Conservation (phyloP, 2,888 invertebrate genomes). For the Quadroppia sp. region DNA sequence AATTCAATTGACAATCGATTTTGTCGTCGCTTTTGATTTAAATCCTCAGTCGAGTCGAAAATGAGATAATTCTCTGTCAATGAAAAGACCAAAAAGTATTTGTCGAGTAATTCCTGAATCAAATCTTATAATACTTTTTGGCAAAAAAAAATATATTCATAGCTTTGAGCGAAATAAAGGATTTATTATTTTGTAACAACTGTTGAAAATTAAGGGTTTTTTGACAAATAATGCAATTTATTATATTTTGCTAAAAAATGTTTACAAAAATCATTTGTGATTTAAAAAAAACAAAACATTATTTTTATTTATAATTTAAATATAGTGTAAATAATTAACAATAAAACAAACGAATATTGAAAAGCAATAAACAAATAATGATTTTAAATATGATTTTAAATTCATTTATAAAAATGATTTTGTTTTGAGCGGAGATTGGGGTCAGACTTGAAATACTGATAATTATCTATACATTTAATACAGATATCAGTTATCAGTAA, state of each 20-base stretch:
- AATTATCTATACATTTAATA: background rate
- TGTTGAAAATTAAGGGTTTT: conserved; percentile 2
- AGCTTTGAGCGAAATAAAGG: conserved; percentile 1
- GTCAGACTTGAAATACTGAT: background rate
- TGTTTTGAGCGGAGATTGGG: background rate
- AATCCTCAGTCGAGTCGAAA: background rate
- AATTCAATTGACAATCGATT: conserved; percentile 6
- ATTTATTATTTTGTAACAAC: background rate
- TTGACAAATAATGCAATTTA: background rate
- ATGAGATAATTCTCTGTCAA: conserved; percentile 13
- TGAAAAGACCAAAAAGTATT: background rate
- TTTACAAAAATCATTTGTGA: no score
- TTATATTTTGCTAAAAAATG: no score
- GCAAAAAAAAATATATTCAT: background rate
- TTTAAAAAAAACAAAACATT: no score
- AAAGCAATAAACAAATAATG: no score
- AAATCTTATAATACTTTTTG: background rate
- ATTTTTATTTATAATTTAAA: no score
- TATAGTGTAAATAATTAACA: no score
- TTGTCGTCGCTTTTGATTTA: background rate
- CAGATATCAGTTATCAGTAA: background rate
- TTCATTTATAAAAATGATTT: no score
- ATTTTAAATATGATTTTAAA: no score
- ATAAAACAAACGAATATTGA: no score
- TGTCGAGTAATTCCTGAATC: background rate